Base-by-base conservation (phyloP, 1,140 invertebrate species). In the Melitaea cinxia region DNA sequence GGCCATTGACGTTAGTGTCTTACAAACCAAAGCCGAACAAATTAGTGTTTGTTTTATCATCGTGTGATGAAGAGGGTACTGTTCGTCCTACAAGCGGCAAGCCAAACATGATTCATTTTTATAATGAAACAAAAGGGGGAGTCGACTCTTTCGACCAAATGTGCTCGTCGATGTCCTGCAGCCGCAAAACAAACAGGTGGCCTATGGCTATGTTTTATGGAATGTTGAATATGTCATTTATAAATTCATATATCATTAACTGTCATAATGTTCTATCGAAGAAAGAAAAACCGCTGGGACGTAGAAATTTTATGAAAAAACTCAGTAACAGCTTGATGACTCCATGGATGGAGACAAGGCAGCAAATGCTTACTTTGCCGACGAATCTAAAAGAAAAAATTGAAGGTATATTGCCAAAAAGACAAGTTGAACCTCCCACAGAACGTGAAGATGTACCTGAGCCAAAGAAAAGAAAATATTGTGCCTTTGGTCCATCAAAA, bases 1-100 rank as follows among this genome's bases (percentile, higher is more conserved):
- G 68, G 12, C 30, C 33, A 15, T 56, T 65, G 37, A 70, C 62
- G 14, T 61, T 65, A n/a, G 62, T 28, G 15, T 58, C 55, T 1
- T 87, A 78, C 68, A 78, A 68, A 45, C 80, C 88, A 30, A 85
- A 82, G 66, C 75, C 66, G 55, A 73, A 19, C n/a, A n/a, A n/a
- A n/a, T n/a, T n/a, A n/a, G n/a, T n/a, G n/a, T n/a, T n/a, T n/a
- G n/a, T n/a, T n/a, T n/a, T n/a, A n/a, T n/a, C n/a, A n/a, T 77
- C 84, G 26, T 72, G 70, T 45, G 65, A 69, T 66, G 73, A 72
- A 60, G 53, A 47, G 10, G 37, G 52, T 19, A 28, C 26, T 28
- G 9, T 28, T 28, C 26, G 9, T 28, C 26, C 26, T 28, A 28
- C 26, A 9, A 28, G 26, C 26, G 26, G 26, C 26, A 28, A 28